phyloP scores from a whole-genome alignment of 2,888 invertebrate genomes.

The Tridacna gigas region DNA sequence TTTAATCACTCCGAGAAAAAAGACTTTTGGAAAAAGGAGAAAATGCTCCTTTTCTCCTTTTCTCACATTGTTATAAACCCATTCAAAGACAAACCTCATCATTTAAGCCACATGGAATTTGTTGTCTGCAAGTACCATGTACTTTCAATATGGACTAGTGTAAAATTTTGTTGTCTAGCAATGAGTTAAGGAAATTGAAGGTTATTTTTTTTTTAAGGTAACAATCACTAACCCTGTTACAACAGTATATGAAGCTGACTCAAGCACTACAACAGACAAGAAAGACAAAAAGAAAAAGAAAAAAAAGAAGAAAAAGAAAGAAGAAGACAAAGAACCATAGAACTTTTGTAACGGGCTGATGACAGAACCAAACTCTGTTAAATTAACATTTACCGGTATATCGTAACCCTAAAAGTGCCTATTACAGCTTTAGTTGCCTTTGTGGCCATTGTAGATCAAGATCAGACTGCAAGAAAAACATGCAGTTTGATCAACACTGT shows the following conservation, averaged over 20 bases:
- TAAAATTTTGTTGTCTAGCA: neutral
- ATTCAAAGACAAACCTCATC: neutral
- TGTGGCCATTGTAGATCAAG: no score
- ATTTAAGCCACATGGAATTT: neutral
- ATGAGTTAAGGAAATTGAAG: neutral
- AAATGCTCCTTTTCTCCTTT: neutral
- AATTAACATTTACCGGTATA: no score
- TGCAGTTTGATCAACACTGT: no score
- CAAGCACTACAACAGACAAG: neutral
- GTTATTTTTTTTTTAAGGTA: neutral
- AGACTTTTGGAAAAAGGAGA: neutral
- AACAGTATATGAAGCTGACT: neutral
- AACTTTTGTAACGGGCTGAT: no score
- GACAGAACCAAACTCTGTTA: no score
- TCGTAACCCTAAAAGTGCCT: no score
- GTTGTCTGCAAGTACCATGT: no score
- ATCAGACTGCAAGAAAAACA: no score
- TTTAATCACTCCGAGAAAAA: neutral
- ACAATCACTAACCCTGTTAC: neutral
- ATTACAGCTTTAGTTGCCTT: no score
- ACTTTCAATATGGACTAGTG: neutral
- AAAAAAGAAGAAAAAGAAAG: neutral
- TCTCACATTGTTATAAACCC: neutral
- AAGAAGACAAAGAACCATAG: neutral
- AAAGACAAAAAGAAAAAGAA: slow-evolving; percentile 11